Evolutionary conservation across 2,888 invertebrate species (phyloP).

Genomic region (Tupiocoris notatus): DNA sequence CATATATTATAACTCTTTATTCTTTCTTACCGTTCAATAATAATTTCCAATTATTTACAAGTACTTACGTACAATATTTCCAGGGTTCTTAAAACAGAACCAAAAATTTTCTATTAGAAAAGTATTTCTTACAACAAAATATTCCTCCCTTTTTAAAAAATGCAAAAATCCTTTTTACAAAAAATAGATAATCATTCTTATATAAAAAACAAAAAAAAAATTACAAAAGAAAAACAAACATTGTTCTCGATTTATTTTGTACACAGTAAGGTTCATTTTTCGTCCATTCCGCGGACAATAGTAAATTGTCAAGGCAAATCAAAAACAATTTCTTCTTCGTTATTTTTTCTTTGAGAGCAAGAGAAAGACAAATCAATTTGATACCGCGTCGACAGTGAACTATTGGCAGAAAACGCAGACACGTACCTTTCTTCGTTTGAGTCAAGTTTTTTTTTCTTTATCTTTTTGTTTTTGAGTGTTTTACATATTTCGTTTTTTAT

Average conservation of each 20-base stretch:
- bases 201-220: slow-evolving; percentile 18
- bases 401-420: slow-evolving; percentile 24
- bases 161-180: slow-evolving; percentile 45
- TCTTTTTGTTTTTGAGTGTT: neutral
- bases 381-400: slow-evolving; percentile 39
- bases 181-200: slow-evolving; percentile 43
- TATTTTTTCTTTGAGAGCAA: no score
- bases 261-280: slow-evolving; percentile 23
- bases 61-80: slow-evolving; percentile 45
- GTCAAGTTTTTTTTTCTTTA: neutral
- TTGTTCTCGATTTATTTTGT: no score
- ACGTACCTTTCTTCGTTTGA: slow-evolving; percentile 19
- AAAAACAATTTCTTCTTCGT: no score
- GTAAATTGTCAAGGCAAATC: slow-evolving; percentile 42
- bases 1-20: slow-evolving; percentile 47
- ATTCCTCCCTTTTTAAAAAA: slow-evolving; percentile 44
- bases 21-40: slow-evolving; percentile 39
- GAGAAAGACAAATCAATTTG: slow-evolving; percentile 7
- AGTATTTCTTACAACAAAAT: slow-evolving; percentile 41
- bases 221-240: no score
- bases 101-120: slow-evolving; percentile 35
- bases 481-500: slow-evolving; percentile 23
- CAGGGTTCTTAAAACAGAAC: slow-evolving; percentile 48
- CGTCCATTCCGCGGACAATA: slow-evolving; percentile 28
- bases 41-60: slow-evolving; percentile 40